Evolutionary conservation across 2,797 vertebrate species (phyloP), one percentile per base, ranked within the genome.

Genomic region (Clarias fuscus): DNA sequence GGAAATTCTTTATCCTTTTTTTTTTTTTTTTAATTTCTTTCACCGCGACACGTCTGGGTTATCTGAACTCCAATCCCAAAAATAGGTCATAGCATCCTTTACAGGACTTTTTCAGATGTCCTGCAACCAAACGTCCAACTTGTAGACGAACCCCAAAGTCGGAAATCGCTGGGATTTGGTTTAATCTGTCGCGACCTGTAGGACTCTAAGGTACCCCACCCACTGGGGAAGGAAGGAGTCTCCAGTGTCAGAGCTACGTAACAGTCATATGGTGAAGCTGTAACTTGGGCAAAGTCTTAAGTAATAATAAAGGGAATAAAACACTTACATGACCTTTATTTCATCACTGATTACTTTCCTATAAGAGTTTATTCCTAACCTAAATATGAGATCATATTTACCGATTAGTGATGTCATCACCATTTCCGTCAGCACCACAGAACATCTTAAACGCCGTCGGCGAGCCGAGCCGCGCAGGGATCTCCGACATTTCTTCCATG

Each of bases 401-500:
- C 22, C 33, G 8, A 8, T 33, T 6, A 14, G 5, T 62, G 0
- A 20, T 61, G 15, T n/a, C 18, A 43, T 64, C 14, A 59, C 13
- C 22, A 33, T 22, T 59, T 22, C 30, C 7, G 11, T 7, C 6
- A 61, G 37, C 3, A n/a, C 7, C 53, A 58, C 27, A 33, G 48
- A 27, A 56, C 71, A 72, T 48, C 70, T 43, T 24, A 24, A n/a
- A 27, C 24, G 2, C 7, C 71, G 14, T 76, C 72, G 0, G 0
- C 7, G 14, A 59, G 27, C 58, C 15, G 53, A 77, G 27, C 17
- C 75, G 30, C 2, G 7, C 40, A 20, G 62, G 62, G 37, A 65
- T 65, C 78, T 90, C 85, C 59, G 89, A 92, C 88, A 87, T 83
- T 91, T 93, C 93, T 93, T 94, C 93, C 92, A 91, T 86, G 67